A percentile compares a stretch with the other conserved stretches of the same genome.
These are phyloP conservation scores for Oryzias dopingdopingensis DNA, from an alignment of 2,797 vertebrate genomes.

Conservation along the genomic window DNA sequence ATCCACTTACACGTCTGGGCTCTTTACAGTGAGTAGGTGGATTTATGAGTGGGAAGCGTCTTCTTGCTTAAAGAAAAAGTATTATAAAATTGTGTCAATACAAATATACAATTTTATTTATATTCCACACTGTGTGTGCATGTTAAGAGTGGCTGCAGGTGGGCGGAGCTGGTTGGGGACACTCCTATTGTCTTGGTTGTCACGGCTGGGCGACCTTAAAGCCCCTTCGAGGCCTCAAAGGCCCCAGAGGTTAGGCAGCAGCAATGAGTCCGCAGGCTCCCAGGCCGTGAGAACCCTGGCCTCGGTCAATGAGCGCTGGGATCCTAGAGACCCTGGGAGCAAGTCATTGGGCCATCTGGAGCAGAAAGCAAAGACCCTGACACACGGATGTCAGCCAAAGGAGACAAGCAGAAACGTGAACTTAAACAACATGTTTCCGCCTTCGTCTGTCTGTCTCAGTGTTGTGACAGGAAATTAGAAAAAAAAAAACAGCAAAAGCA, in stretches of 20 bases:
- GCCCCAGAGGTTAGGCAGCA: conserved; percentile 70
- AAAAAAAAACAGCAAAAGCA: neutral
- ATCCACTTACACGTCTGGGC: conserved; percentile 51
- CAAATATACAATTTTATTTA: conserved; percentile 19
- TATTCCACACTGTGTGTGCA: conserved; percentile 17
- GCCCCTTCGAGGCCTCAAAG: conserved; percentile 69
- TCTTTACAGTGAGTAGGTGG: conserved; percentile 40
- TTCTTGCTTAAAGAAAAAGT: conserved; percentile 32
- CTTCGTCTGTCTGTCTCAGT: conserved; percentile 25
- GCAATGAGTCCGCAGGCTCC: conserved; percentile 66
- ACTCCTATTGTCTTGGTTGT: conserved; percentile 71
- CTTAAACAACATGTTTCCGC: conserved; percentile 52
- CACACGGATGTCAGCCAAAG: conserved; percentile 69
- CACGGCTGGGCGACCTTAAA: conserved; percentile 66
- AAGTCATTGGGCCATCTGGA: conserved; percentile 74
- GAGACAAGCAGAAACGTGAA: conserved; percentile 55
- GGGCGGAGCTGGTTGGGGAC: conserved; percentile 59
- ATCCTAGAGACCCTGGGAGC: conserved; percentile 65
- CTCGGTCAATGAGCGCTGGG: conserved; percentile 68
- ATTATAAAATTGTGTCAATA: conserved; percentile 34
- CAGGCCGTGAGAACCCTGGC: conserved; percentile 78
- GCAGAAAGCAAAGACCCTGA: conserved; percentile 71
- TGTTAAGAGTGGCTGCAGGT: conserved; percentile 52
- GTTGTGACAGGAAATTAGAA: neutral
- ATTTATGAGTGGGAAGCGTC: conserved; percentile 40